A percentile compares a stretch with the other conserved stretches of the same genome.
Evolutionary conservation across 2,797 vertebrate genomes (phyloP).

Genomic region (Menidia menidia): DNA sequence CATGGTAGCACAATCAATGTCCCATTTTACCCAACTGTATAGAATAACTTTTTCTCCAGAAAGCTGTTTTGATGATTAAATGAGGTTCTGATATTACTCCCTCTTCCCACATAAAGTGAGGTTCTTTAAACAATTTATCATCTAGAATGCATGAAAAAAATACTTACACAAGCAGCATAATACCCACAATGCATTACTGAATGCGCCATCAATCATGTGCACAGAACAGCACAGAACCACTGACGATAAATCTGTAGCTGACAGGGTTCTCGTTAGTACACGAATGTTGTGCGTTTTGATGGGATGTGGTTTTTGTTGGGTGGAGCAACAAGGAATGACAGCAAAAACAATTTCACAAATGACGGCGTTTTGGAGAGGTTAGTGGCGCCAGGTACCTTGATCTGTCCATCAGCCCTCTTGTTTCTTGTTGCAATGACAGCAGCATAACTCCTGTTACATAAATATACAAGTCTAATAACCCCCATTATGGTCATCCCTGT

Average conservation of each 20-base stretch:
- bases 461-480: too few relatives aligned
- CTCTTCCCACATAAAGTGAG: conserved; percentile 21
- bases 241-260: conserved; percentile 58
- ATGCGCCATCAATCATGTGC: conserved; percentile 52
- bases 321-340: conserved; percentile 51
- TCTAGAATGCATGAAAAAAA: background rate
- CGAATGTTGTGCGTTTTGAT: conserved; percentile 36
- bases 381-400: conserved; percentile 61
- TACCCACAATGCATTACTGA: conserved; percentile 29
- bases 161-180: conserved; percentile 11
- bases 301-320: conserved; percentile 32
- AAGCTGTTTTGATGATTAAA: conserved; percentile 20
- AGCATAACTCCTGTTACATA: conserved; percentile 45
- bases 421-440: conserved; percentile 24
- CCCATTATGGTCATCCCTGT: background rate
- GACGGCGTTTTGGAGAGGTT: conserved; percentile 61
- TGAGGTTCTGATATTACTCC: conserved; percentile 2
- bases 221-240: conserved; percentile 41
- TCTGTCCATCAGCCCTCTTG: conserved; percentile 61
- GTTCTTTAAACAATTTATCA: conserved; percentile 34
- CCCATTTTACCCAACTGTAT: conserved; percentile 28
- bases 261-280: conserved; percentile 53
- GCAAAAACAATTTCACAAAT: conserved; percentile 81
- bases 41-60: background rate
- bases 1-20: conserved; percentile 10